phyloP scores from a whole-genome alignment of 2,797 vertebrate species.

The Emys orbicularis region DNA sequence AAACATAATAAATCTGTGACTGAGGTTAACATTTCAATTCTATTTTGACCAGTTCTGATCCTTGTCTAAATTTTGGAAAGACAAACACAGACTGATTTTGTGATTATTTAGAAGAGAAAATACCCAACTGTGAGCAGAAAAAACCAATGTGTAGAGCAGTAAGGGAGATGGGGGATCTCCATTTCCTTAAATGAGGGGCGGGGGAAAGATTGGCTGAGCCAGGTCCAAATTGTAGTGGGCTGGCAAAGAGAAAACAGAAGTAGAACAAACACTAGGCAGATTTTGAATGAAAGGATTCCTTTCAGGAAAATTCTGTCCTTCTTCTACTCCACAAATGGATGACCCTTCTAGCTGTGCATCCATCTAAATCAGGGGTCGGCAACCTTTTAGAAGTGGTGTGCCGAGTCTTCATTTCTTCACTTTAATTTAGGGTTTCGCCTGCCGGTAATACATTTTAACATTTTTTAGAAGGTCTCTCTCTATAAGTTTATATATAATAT shows the following conservation, averaged over 20 bases:
- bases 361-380: neutral
- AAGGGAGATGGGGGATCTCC: neutral
- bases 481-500: too few species aligned
- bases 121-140: neutral
- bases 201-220: neutral
- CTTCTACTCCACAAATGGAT: neutral
- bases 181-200: neutral
- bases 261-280: neutral
- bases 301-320: neutral
- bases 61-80: neutral
- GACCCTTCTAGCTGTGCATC: neutral
- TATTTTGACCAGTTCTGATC: neutral
- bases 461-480: too few species aligned
- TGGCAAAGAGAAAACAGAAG: neutral
- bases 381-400: too few species aligned
- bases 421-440: too few species aligned
- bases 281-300: neutral
- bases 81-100: neutral
- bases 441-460: too few species aligned
- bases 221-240: neutral
- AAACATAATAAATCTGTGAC: constrained; percentile 13
- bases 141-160: rapidly evolving
- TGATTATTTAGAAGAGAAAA: neutral
- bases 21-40: neutral
- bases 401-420: too few species aligned